Conservation (phyloP, 2,888 invertebrate genomes). For the Sarcophaga carnaria region DNA sequence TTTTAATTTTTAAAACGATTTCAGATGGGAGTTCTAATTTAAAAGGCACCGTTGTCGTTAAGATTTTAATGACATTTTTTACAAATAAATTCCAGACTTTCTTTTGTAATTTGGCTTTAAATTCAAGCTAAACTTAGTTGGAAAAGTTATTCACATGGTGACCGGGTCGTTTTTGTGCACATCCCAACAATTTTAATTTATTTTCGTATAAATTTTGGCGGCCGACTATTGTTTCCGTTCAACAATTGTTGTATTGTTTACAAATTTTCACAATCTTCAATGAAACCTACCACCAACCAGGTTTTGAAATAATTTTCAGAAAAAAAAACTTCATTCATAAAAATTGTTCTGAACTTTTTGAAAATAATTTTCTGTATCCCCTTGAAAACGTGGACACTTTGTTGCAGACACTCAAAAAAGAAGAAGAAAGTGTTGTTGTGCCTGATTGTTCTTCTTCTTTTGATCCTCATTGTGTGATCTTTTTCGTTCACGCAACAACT, state of each 20-base stretch:
- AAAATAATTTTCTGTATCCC: slow-evolving; percentile 58
- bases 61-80: too few species aligned
- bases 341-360: slow-evolving; percentile 16
- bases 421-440: neutral
- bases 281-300: slow-evolving; percentile 6
- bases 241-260: slow-evolving; percentile 60
- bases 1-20: too few species aligned
- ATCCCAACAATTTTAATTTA: slow-evolving; percentile 31
- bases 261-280: slow-evolving; percentile 31
- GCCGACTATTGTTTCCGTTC: neutral
- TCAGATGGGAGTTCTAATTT: too few species aligned
- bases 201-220: slow-evolving; percentile 37
- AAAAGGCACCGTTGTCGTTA: too few species aligned
- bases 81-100: too few species aligned
- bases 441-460: slow-evolving; percentile 8
- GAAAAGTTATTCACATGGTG: neutral
- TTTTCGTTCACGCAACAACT: slow-evolving; percentile 55
- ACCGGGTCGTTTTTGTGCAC: slow-evolving; percentile 34
- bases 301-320: slow-evolving; percentile 30
- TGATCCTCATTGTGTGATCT: slow-evolving; percentile 65
- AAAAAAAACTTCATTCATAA: neutral
- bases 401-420: slow-evolving; percentile 7
- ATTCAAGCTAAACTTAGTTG: too few species aligned
- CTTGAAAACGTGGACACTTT: slow-evolving; percentile 54
- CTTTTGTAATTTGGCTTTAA: too few species aligned